These are phyloP conservation scores for Drosophila pallidifrons DNA, from an alignment of 1,140 invertebrate species.

Conservation along the genomic window DNA sequence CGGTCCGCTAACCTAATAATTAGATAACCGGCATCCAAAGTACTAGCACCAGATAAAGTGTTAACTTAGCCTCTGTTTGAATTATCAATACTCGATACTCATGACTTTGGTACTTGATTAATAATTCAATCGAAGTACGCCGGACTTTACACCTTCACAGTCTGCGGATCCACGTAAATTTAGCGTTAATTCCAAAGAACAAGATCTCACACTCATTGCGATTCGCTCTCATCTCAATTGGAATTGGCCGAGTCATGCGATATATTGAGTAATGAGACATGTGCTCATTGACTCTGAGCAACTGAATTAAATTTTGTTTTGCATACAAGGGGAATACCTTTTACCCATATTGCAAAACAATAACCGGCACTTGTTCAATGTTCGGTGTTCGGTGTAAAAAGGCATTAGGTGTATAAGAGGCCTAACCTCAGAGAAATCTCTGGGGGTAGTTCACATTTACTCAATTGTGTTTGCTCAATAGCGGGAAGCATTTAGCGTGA, in stretches of 20 bases:
- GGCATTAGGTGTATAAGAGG: slow-evolving; percentile 5
- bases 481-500: slow-evolving; percentile 50
- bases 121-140: slow-evolving; percentile 15
- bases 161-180: slow-evolving; percentile 10
- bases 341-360: slow-evolving; percentile 13
- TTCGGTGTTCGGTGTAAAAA: not conserved
- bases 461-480: slow-evolving; percentile 43
- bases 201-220: not conserved
- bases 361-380: not conserved
- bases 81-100: not conserved
- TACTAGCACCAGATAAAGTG: not conserved
- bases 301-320: slow-evolving; percentile 40
- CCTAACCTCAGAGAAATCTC: slow-evolving; percentile 35
- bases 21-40: slow-evolving; percentile 12
- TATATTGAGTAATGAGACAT: slow-evolving; percentile 62
- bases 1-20: slow-evolving; percentile 24
- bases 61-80: slow-evolving; percentile 6
- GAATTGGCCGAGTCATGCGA: slow-evolving; percentile 58
- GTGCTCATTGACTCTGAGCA: slow-evolving; percentile 56
- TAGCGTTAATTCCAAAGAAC: slow-evolving; percentile 75
- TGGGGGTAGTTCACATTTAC: slow-evolving; percentile 34
- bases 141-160: slow-evolving; percentile 61
- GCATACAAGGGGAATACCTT: slow-evolving; percentile 47
- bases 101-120: not conserved
- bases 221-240: not conserved